phyloP scores from a whole-genome alignment of 2,113 vertebrate species.

The Dromaius novaehollandiae region DNA sequence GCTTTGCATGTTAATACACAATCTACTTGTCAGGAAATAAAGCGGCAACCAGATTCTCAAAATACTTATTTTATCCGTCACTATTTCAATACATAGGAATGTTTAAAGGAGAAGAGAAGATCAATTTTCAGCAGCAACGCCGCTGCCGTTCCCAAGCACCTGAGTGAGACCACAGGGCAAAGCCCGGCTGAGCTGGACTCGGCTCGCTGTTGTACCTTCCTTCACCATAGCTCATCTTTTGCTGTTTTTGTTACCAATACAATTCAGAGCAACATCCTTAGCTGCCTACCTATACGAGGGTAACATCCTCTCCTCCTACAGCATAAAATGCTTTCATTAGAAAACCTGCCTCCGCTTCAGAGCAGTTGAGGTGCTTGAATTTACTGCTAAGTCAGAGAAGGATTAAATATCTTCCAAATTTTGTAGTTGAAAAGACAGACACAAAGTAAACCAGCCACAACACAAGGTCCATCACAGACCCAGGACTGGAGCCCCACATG shows the following conservation, averaged over 20 bases:
- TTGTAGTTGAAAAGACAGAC: neutral
- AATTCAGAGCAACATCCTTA: rapidly evolving
- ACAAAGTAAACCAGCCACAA: neutral
- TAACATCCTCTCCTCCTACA: neutral
- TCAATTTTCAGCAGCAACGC: rapidly evolving
- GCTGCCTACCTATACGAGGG: rapidly evolving
- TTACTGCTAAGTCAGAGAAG: neutral
- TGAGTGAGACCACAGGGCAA: neutral
- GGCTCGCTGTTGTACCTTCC: neutral
- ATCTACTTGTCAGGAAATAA: rapidly evolving
- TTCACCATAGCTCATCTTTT: neutral
- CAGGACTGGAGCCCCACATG: too few species aligned
- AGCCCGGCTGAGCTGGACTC: neutral
- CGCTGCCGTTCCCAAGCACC: neutral
- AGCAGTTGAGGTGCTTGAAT: neutral
- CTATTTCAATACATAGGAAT: neutral
- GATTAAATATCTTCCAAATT: neutral
- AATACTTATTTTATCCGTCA: neutral
- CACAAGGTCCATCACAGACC: too few species aligned
- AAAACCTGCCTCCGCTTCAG: neutral
- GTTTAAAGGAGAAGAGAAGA: too few species aligned
- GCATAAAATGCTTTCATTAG: neutral
- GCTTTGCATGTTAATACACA: rapidly evolving
- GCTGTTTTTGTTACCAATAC: rapidly evolving
- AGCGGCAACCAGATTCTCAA: neutral